Percentiles rank a stretch among this genome's conserved stretches.
phyloP scores from a whole-genome alignment of 2,797 vertebrate genomes.

The Gymnothorax javanicus region DNA sequence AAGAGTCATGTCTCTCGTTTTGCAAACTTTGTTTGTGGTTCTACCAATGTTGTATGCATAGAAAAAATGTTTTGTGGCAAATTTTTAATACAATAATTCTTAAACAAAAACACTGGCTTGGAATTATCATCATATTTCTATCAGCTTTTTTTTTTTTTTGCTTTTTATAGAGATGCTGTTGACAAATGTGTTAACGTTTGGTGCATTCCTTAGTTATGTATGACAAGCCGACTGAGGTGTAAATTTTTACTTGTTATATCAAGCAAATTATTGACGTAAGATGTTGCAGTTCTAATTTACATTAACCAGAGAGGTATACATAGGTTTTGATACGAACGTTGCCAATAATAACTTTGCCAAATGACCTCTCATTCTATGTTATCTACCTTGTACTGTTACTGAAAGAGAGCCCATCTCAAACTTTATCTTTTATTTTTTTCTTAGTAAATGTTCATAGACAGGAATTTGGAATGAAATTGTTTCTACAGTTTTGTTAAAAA shows the following conservation, averaged over 20 bases:
- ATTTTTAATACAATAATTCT: constrained; percentile 4
- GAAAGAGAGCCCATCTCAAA: constrained; percentile 55
- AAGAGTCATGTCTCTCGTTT: not conserved
- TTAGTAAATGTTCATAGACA: constrained; percentile 7
- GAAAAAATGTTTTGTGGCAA: not conserved
- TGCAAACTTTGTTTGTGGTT: not conserved
- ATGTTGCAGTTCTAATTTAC: not conserved
- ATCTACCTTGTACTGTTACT: constrained; percentile 61
- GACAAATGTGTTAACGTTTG: not conserved
- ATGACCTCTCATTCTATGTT: constrained; percentile 44
- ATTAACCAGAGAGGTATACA: not conserved
- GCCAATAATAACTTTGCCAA: constrained; percentile 10
- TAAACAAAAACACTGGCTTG: not conserved
- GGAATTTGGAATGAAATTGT: constrained; percentile 26
- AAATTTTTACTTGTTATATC: not conserved
- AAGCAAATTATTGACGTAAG: not conserved
- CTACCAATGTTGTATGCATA: not conserved
- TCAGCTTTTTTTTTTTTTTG: not conserved
- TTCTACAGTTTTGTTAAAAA: constrained; percentile 32
- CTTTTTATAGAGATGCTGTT: not conserved
- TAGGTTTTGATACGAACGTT: not conserved
- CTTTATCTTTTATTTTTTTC: constrained; percentile 35
- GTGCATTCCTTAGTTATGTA: not conserved
- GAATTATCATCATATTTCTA: not conserved
- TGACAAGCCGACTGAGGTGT: not conserved